Evolutionary conservation across 1,140 invertebrate genomes (phyloP), one percentile per base, ranked within the genome.

Genomic region (Aleiodes sp.): DNA sequence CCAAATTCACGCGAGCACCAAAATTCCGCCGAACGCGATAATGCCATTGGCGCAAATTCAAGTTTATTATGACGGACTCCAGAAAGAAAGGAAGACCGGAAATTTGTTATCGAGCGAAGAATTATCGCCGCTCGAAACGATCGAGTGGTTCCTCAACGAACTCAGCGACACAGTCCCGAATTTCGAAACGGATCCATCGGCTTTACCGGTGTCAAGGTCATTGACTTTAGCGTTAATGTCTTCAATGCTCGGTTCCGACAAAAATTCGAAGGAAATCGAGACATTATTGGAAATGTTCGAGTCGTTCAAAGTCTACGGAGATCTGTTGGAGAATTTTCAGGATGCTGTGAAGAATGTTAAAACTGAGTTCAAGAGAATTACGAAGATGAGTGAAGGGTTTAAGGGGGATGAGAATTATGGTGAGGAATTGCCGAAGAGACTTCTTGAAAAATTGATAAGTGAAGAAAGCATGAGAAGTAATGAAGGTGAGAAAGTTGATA

Each of bases 21-120:
- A 70, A 69, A 21, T 33, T 2, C 59, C 66, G 6, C 74, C 14
- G 74, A 75, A 14, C 26, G 64, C 16, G 65, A 75, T 57, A n/a
- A 77, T 85, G 1, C 71, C 78, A 37, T 70, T 72, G 52, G 65
- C 64, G 1, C 70, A 78, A 26, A 60, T 85, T 12, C 70, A 75
- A 33, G 74, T 60, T 29, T 73, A 81, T 19, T 80, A 77, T 19
- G 73, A 77, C 19, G 77, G 75, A 57, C 29, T 83, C 4, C 72
- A 76, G 29, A 70, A 69, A 14, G 70, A 75, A 21, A 12, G 59
- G n/a, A 62, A 62, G 6, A 26, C 29, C 8, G 19, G 60, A 16
- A 41, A 60, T 28, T 12, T 21, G 28, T 2, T 31, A 35, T 8
- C 28, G n/a, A 68, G 39, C 24, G 39, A 68, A 8, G 7, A 61